Conservation (phyloP, 2,888 invertebrate species). For the Pomacea canaliculata region DNA sequence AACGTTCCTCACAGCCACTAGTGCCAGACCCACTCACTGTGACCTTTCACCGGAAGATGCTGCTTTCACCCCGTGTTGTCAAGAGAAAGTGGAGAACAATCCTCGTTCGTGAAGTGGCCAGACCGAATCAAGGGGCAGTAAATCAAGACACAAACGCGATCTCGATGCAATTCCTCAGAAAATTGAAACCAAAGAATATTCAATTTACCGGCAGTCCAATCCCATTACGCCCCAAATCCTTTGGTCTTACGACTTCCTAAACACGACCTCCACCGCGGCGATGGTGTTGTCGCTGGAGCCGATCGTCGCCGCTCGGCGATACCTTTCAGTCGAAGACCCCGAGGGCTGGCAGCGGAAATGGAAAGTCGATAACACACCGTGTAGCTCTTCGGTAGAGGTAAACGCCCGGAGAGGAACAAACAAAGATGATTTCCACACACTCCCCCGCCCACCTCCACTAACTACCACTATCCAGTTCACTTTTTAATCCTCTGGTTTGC, state of each 20-base stretch:
- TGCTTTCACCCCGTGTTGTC: too few relatives aligned
- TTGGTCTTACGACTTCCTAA: not conserved
- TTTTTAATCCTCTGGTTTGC: too few relatives aligned
- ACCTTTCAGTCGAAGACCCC: not conserved
- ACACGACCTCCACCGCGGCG: not conserved
- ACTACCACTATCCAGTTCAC: too few relatives aligned
- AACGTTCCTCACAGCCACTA: too few relatives aligned
- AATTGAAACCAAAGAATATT: slow-evolving; percentile 7
- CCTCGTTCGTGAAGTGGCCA: too few relatives aligned
- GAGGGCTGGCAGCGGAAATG: not conserved
- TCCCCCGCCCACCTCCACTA: too few relatives aligned
- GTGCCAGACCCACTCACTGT: too few relatives aligned
- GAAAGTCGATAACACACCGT: slow-evolving; percentile 3
- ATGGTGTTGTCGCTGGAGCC: not conserved
- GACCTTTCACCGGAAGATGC: too few relatives aligned
- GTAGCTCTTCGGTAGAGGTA: not conserved
- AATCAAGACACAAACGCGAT: slow-evolving; percentile 3
- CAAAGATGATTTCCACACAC: too few relatives aligned
- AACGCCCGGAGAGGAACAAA: too few relatives aligned
- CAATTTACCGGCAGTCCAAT: not conserved
- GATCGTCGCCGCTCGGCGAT: not conserved
- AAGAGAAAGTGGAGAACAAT: too few relatives aligned
- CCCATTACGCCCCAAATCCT: not conserved
- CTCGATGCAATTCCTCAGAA: not conserved
- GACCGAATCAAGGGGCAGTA: not conserved